Evolutionary conservation across 2,888 invertebrate genomes (phyloP).

Genomic region (Hypolimnas misippus): DNA sequence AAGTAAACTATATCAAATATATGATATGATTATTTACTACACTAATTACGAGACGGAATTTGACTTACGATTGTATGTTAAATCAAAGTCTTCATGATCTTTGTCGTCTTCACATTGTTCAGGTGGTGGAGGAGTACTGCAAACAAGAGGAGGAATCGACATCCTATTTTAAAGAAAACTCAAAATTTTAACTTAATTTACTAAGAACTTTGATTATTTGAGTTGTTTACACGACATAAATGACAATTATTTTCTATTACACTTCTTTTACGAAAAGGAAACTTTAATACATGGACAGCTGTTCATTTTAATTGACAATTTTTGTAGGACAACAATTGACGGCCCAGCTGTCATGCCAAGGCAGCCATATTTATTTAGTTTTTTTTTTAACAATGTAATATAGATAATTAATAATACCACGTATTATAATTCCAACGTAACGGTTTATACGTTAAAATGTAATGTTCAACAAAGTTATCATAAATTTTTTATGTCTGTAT

Average conservation of each 20-base stretch:
- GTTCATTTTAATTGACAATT: slow-evolving; percentile 70
- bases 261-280: slow-evolving; percentile 40
- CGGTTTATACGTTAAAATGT: no score
- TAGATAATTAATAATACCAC: neutral
- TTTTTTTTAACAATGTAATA: neutral
- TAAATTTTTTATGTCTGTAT: no score
- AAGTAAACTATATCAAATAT: neutral
- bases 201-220: slow-evolving; percentile 9
- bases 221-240: slow-evolving; percentile 24
- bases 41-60: neutral
- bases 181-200: slow-evolving; percentile 11
- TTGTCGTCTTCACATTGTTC: slow-evolving; percentile 87
- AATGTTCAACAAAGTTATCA: no score
- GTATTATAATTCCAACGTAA: neutral
- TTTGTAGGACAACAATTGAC: slow-evolving; percentile 48
- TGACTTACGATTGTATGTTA: slow-evolving; percentile 74
- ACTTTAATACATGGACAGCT: slow-evolving; percentile 66
- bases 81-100: slow-evolving; percentile 79
- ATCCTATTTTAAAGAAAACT: slow-evolving; percentile 56
- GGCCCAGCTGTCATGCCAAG: slow-evolving; percentile 43
- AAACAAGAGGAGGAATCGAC: slow-evolving; percentile 87
- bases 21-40: neutral
- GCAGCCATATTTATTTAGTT: slow-evolving; percentile 9
- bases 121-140: slow-evolving; percentile 87
- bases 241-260: slow-evolving; percentile 17